Evolutionary conservation across 2,888 invertebrate species (phyloP).

Genomic region (Dugesia japonica): DNA sequence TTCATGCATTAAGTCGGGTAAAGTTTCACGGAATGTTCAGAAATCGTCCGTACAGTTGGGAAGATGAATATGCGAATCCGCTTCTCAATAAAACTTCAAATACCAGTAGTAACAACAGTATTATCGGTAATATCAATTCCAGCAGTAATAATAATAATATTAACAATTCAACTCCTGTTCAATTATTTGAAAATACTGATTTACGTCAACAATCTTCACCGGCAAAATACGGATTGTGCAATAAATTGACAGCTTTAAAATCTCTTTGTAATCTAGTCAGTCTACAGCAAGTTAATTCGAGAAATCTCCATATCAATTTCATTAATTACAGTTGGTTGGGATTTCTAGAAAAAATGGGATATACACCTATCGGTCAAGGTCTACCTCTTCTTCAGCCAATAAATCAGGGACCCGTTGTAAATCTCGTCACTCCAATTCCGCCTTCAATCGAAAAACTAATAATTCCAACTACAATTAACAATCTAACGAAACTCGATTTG

Average conservation of each 20-base stretch:
- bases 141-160: neutral
- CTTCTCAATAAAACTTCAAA: neutral
- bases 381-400: slow-evolving; percentile 14
- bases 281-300: slow-evolving; percentile 40
- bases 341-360: slow-evolving; percentile 5
- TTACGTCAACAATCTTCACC: neutral
- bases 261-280: slow-evolving; percentile 37
- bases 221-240: neutral
- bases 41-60: slow-evolving; percentile 34
- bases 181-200: neutral
- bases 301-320: slow-evolving; percentile 12
- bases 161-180: neutral
- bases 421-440: slow-evolving; percentile 28
- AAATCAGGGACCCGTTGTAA: slow-evolving; percentile 14
- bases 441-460: slow-evolving; percentile 17
- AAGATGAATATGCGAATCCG: slow-evolving; percentile 29
- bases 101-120: neutral
- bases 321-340: slow-evolving; percentile 20
- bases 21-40: slow-evolving; percentile 36
- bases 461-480: slow-evolving; percentile 31
- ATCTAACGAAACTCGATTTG: slow-evolving; percentile 33
- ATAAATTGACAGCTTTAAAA: neutral
- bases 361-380: neutral
- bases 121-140: no score
- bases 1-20: slow-evolving; percentile 30